Evolutionary conservation across 1,140 invertebrate genomes (phyloP), one percentile per base, ranked within the genome.

Genomic region (Andricus grossulariae): DNA sequence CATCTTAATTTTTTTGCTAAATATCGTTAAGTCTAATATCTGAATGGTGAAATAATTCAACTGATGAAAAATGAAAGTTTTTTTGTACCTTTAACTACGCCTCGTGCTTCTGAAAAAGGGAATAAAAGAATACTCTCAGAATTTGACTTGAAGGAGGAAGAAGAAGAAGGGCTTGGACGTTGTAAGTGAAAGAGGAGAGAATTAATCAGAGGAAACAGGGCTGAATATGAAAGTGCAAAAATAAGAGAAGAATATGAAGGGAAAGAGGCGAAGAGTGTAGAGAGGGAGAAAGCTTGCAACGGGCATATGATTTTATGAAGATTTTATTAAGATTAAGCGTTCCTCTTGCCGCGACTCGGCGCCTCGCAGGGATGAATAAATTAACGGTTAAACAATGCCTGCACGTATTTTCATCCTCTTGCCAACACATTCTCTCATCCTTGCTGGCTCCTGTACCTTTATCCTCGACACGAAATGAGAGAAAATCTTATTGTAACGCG

Each of bases 361-460:
- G 75, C 72, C 71, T 74, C 50, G 18, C 72, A 12, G 57, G 52
- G 76, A 77, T 77, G 73, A 80, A 80, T 80, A 78, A 80, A 78
- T 80, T 78, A 80, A 80, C 79, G 79, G 73, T 78, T 75, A 80
- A 80, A 80, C 79, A 80, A 80, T 80, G 79, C 76, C 71, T 73
- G 71, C 73, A 71, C 71, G 76, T 74, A 77, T 80, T 75, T 80
- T 66, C 60, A 66, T 66, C 25, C 60, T 66, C 25, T 16, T 66
- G 13, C 60, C 60, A 66, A 39, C 60, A 66, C 60, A 66, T 66
- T 32, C 39, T 66, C 15, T 66, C n/a, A 19, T 57, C 25, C 55
- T 57, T 25, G 25, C 60, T 66, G 18, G 52, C 52, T 18, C n/a
- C 52, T 18, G n/a, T 54, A 19, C n/a, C 15, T 66, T 39, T 66